Conservation (phyloP, 2,113 vertebrate genomes). For the Oreochromis niloticus region DNA sequence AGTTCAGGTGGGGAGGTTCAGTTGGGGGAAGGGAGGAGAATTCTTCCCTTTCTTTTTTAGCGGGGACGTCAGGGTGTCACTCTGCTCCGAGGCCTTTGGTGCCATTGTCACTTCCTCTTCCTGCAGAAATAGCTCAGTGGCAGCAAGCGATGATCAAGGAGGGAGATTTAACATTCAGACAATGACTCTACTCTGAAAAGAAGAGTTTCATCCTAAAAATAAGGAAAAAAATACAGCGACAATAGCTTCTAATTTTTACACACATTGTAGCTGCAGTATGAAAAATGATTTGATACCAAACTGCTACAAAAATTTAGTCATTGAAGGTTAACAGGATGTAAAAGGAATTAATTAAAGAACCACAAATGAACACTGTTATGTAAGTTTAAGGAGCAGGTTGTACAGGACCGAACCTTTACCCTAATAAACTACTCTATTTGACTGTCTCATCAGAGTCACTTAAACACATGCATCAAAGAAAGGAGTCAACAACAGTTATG, state of each 20-base stretch:
- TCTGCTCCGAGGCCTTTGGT: not conserved
- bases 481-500: not conserved
- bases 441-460: not conserved
- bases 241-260: not conserved
- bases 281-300: not conserved
- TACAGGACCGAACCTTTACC: not conserved
- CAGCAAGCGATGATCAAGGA: slow-evolving; percentile 18
- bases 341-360: not conserved
- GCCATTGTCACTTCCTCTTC: slow-evolving; percentile 16
- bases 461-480: not conserved
- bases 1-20: slow-evolving; percentile 43
- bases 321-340: not conserved
- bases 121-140: not conserved
- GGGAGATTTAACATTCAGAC: not conserved
- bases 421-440: not conserved
- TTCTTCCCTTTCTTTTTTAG: not conserved
- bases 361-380: not conserved
- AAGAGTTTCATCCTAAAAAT: not conserved
- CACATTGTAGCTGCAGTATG: not conserved
- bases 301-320: not conserved
- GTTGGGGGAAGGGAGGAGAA: not conserved
- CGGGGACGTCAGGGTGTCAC: not conserved
- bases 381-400: not conserved
- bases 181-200: not conserved
- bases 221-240: not conserved